Evolutionary conservation across 2,888 invertebrate species (phyloP).

Genomic region (Busseola fusca): DNA sequence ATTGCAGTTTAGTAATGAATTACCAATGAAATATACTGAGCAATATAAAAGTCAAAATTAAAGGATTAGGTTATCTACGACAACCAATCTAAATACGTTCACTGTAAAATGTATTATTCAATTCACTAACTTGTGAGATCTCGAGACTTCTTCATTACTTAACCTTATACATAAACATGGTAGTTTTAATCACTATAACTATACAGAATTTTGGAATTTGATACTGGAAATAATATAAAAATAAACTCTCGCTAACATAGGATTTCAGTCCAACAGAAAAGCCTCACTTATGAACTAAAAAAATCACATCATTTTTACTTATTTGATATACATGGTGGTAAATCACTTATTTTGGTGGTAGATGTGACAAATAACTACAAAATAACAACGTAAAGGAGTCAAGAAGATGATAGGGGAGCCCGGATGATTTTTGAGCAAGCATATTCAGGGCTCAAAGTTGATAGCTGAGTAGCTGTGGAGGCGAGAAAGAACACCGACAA

Average conservation of each 20-base stretch:
- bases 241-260: constrained; percentile 49
- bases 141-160: constrained; percentile 34
- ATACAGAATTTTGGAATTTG: constrained; percentile 48
- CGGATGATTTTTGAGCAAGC: too few species aligned
- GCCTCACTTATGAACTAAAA: constrained; percentile 68
- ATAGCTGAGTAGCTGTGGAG: too few species aligned
- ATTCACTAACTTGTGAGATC: constrained; percentile 54
- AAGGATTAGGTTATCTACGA: constrained; percentile 31
- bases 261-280: constrained; percentile 48
- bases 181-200: constrained; percentile 34
- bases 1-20: constrained; percentile 45
- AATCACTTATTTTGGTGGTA: constrained; percentile 31
- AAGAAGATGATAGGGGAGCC: neutral
- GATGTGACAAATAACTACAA: constrained; percentile 21
- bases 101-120: constrained; percentile 33
- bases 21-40: constrained; percentile 39
- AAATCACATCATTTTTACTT: constrained; percentile 73
- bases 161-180: constrained; percentile 36
- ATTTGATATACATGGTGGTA: constrained; percentile 58
- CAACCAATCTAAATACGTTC: constrained; percentile 29
- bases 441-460: too few species aligned
- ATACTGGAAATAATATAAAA: constrained; percentile 52
- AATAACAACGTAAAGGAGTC: constrained; percentile 9
- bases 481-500: too few species aligned
- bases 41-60: constrained; percentile 43